Percentiles rank a stretch among this genome's conserved stretches.
These are phyloP conservation scores for Stegophylla sp. DNA, from an alignment of 2,888 invertebrate species.

Conservation along the genomic window DNA sequence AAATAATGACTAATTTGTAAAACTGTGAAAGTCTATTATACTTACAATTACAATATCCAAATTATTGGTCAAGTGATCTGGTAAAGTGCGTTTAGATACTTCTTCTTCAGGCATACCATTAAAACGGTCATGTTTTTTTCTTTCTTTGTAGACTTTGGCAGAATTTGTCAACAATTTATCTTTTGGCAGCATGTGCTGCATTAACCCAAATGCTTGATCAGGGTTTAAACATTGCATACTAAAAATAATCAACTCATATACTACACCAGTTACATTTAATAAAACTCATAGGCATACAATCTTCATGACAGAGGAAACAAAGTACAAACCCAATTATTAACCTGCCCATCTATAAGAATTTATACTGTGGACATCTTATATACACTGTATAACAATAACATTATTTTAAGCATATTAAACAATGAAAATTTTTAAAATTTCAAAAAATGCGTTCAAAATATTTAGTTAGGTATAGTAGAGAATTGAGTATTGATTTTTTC, in stretches of 20 bases:
- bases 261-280: background rate
- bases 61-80: conserved; percentile 91
- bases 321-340: too few species aligned
- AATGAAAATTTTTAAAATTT: background rate
- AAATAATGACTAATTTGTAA: too few species aligned
- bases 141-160: conserved; percentile 71
- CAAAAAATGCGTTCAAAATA: too few species aligned
- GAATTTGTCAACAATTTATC: conserved; percentile 47
- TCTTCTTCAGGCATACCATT: conserved; percentile 97
- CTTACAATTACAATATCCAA: conserved; percentile 98
- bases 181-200: conserved; percentile 56
- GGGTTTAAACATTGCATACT: conserved; percentile 53
- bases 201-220: conserved; percentile 54
- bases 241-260: conserved; percentile 10
- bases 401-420: background rate
- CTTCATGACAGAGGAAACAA: too few species aligned
- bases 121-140: conserved; percentile 93
- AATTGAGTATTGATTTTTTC: too few species aligned
- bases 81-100: conserved; percentile 89
- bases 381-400: background rate
- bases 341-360: too few species aligned
- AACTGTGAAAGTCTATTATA: conserved; percentile 64
- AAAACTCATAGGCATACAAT: too few species aligned
- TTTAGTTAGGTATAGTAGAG: too few species aligned
- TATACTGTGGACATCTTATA: background rate